Conservation (phyloP, 2,113 vertebrate genomes). For the Callionymus lyra region DNA sequence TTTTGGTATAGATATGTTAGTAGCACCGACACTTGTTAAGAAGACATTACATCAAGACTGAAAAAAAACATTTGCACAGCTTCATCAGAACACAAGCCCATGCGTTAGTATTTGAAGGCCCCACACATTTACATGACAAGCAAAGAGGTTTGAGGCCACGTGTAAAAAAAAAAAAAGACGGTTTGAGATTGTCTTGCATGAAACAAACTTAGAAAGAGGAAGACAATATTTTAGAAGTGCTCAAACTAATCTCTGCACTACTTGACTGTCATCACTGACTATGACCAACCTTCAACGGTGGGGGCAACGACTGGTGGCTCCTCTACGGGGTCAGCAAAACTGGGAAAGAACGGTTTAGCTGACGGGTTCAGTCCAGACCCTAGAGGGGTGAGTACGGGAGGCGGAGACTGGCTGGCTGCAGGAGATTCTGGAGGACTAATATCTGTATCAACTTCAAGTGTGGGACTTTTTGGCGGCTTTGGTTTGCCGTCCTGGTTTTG, state of each 20-base stretch:
- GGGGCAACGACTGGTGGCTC: conserved; percentile 26
- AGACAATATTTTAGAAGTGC: too few relatives aligned
- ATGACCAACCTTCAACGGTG: conserved; percentile 65
- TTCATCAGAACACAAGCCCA: conserved; percentile 13
- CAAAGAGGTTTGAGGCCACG: conserved; percentile 26
- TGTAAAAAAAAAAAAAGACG: conserved; percentile 7
- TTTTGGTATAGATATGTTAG: too few relatives aligned
- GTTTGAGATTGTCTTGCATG: conserved; percentile 19
- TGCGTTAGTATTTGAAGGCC: conserved; percentile 49
- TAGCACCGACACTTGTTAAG: too few relatives aligned
- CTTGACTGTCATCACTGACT: conserved; percentile 27
- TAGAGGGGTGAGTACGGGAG: not conserved
- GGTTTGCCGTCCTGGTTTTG: conserved; percentile 41
- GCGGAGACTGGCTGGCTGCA: conserved; percentile 26
- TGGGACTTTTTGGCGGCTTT: conserved; percentile 45
- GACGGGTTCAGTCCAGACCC: conserved; percentile 63
- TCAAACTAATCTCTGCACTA: conserved; percentile 2
- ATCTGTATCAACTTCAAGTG: conserved; percentile 32
- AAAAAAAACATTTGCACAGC: too few relatives aligned
- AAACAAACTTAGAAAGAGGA: not conserved
- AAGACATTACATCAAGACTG: too few relatives aligned
- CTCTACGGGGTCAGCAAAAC: conserved; percentile 55
- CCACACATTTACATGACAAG: conserved; percentile 9
- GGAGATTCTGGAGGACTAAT: conserved; percentile 31
- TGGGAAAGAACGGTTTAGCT: conserved; percentile 70